Evolutionary conservation across 2,888 invertebrate species (phyloP), one percentile per base, ranked within the genome.

Genomic region (Synergus umbraculus): DNA sequence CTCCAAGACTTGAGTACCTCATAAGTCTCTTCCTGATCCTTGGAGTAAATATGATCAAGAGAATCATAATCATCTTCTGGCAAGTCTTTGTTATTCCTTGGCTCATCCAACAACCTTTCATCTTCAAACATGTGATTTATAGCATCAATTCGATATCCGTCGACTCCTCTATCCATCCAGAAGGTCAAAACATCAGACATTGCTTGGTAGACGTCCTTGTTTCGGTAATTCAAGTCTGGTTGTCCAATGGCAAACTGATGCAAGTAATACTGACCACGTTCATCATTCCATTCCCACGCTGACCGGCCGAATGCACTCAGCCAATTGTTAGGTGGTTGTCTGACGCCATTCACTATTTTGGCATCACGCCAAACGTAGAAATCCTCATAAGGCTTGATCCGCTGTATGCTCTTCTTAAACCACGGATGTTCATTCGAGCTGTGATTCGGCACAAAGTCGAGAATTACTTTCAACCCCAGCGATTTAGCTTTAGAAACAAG

Each of bases 401-500:
- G 2, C 29, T 29, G 29, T 3, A 29, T 29, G 3, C 29, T 29
- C 29, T 29, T 29, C 29, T 29, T 29, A 29, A 29, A 98, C 96
- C 98, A 98, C 2, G 95, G 94, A 73, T 97, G 96, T 84, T 96
- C 93, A 76, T 95, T 94, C 83, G 97, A 97, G 0, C 96, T 94
- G 87, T 97, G 97, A 91, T 93, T 93, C 0, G 93, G 93, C 9
- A 94, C 93, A 83, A 93, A 93, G 85, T 94, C 94, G 63, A 94
- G 84, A 29, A 94, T 90, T 8, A 91, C 90, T 76, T 89, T 91
- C 1, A 91, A n/a, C 80, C 91, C 92, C 1, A 93, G 83, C 0
- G 86, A 82, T 18, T 92, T 92, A 0, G 93, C 93, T 77, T 89
- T 90, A 0, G 85, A 82, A 0, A 92, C 86, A 4, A 94, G 87